Evolutionary conservation across 1,140 invertebrate species (phyloP).

Genomic region (Drosophila erecta): DNA sequence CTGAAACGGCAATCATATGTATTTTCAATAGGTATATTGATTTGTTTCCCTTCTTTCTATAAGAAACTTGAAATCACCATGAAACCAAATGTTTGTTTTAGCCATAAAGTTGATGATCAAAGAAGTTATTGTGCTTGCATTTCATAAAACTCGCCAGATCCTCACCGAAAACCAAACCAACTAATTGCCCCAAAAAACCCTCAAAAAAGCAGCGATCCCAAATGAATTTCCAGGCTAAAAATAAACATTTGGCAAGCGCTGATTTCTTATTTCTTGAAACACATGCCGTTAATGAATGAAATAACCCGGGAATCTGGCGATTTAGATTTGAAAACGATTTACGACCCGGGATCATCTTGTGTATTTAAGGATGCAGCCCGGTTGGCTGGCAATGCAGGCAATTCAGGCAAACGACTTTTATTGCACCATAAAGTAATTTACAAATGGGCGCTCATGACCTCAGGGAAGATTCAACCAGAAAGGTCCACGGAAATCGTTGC

Average conservation of each 20-base stretch:
- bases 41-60: no score
- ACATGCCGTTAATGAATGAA: conserved; percentile 31
- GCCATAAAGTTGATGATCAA: background rate
- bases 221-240: conserved; percentile 14
- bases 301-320: conserved; percentile 19
- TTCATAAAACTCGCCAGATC: background rate
- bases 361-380: conserved; percentile 9
- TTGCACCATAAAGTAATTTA: conserved; percentile 76
- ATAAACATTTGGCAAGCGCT: conserved; percentile 10
- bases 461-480: conserved; percentile 20
- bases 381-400: conserved; percentile 5
- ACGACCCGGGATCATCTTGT: conserved; percentile 7
- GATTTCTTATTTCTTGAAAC: conserved; percentile 5
- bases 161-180: background rate
- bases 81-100: no score
- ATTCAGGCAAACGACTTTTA: conserved; percentile 34
- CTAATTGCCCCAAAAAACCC: conserved; percentile 7
- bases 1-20: no score
- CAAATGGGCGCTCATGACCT: conserved; percentile 67
- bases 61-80: no score
- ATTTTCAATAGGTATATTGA: no score
- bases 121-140: background rate
- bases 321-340: conserved; percentile 52
- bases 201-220: conserved; percentile 1
- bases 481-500: background rate